These are phyloP conservation scores for Oscheius sp. DNA, from an alignment of 2,888 invertebrate genomes.

Conservation along the genomic window DNA sequence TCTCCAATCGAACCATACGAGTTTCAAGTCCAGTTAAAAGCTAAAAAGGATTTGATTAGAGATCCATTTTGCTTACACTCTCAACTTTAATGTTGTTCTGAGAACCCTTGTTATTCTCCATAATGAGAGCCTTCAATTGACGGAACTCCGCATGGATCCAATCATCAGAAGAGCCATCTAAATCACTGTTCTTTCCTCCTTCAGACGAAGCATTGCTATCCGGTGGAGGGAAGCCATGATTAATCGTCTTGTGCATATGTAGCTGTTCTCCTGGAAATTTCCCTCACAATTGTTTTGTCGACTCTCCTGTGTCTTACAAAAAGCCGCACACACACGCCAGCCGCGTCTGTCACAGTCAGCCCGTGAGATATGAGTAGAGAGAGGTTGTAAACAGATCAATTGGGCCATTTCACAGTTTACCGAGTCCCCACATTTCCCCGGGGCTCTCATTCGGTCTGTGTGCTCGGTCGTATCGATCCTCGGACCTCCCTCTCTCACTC, in stretches of 20 bases:
- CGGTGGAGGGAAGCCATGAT: conserved; percentile 58
- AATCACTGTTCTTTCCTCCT: conserved; percentile 29
- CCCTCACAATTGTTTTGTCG: background rate
- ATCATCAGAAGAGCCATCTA: conserved; percentile 19
- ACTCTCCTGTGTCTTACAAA: conserved; percentile 19
- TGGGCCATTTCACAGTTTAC: background rate
- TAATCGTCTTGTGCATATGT: conserved; percentile 55
- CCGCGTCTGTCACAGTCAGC: conserved; percentile 27
- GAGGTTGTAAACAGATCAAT: conserved; percentile 5
- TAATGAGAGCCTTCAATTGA: conserved; percentile 26
- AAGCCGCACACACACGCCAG: conserved; percentile 11
- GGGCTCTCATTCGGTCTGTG: background rate
- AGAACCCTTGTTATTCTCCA: conserved; percentile 26
- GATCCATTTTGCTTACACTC: conserved; percentile 21
- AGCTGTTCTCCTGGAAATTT: conserved; percentile 53
- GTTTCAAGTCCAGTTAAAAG: conserved; percentile 49
- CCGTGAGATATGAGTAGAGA: background rate
- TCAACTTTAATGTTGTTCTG: conserved; percentile 25
- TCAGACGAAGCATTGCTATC: conserved; percentile 29
- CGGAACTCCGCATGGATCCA: conserved; percentile 34
- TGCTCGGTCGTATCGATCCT: conserved; percentile 20
- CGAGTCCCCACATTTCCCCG: background rate
- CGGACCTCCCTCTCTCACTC: background rate
- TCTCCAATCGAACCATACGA: conserved; percentile 65
- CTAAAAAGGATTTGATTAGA: conserved; percentile 12